Evolutionary conservation across 2,113 vertebrate genomes (phyloP), one percentile per base, ranked within the genome.

Genomic region (Dipodomys merriami): DNA sequence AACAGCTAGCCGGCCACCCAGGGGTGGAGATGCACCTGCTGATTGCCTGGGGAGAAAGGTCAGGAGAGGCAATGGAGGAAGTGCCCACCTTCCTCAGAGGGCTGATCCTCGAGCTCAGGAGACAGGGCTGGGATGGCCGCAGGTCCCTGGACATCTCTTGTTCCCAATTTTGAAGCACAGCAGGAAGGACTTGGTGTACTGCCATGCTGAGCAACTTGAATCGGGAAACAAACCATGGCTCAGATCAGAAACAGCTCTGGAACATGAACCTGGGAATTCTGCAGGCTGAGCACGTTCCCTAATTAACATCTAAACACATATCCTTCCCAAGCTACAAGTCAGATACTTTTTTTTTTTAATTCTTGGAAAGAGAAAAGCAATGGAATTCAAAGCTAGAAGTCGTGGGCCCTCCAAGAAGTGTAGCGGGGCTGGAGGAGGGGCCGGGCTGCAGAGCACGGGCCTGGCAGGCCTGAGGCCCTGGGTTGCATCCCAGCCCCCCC

Each of bases 231-330:
- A 89, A 67, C 71, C 4, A 65, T 71, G 85, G 7, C 74, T 57
- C 29, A 72, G 25, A 92, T 88, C 68, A 49, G 72, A 96, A 88
- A 91, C 6, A 46, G 91, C 73, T 93, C 67, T 1, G 9, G 81
- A 95, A 89, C 39, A 81, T 16, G 23, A 82, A 86, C 73, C 83
- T 69, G 19, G 86, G 57, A 96, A 74, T 92, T 89, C 69, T 69
- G 20, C 29, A 78, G 77, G 65, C 46, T 81, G 39, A 64, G 73
- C 35, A 82, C 84, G 73, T 90, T 67, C 77, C 57, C 90, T 95
- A 94, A 94, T 93, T 94, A 91, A 73, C 83, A 78, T 64, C 60
- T 35, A 86, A 95, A 83, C 60, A 49, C 19, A 29, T 46, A 62
- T 64, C 73, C 57, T 87, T 91, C 22, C 15, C 5, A 13, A 4